phyloP scores from a whole-genome alignment of 1,140 invertebrate genomes.

The Drosophila tristis region DNA sequence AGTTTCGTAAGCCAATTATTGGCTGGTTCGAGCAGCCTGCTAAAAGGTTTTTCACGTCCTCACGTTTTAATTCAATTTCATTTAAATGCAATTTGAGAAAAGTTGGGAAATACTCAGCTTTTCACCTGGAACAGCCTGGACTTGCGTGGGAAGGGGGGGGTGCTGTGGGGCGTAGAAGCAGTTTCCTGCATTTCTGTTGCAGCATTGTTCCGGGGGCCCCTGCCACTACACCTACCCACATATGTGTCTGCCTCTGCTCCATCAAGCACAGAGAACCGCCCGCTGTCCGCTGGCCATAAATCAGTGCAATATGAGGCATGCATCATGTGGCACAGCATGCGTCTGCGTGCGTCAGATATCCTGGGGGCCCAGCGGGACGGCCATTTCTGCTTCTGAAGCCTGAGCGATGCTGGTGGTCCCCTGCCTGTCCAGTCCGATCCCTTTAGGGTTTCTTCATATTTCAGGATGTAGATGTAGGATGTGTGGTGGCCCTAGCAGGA shows the following conservation, averaged over 20 bases:
- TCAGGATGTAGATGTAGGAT: constrained; percentile 42
- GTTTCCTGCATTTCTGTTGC: constrained; percentile 20
- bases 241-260: not conserved
- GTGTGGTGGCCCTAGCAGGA: constrained; percentile 4
- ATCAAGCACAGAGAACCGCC: constrained; percentile 7
- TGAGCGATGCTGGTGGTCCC: constrained; percentile 41
- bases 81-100: constrained; percentile 42
- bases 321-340: constrained; percentile 25
- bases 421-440: no score
- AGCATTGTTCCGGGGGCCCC: constrained; percentile 20
- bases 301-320: constrained; percentile 55
- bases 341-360: constrained; percentile 23
- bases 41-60: constrained; percentile 43
- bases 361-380: constrained; percentile 3
- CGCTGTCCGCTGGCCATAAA: constrained; percentile 44
- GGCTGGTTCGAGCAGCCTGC: not conserved
- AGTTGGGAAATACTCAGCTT: constrained; percentile 27
- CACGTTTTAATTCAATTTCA: constrained; percentile 40
- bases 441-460: constrained; percentile 46
- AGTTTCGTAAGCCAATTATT: constrained; percentile 12
- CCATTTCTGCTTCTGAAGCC: constrained; percentile 19
- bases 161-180: constrained; percentile 5
- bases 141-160: not conserved
- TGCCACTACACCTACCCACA: not conserved
- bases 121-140: not conserved